Evolutionary conservation across 2,113 vertebrate genomes (phyloP).

Genomic region (Aythya baeri): DNA sequence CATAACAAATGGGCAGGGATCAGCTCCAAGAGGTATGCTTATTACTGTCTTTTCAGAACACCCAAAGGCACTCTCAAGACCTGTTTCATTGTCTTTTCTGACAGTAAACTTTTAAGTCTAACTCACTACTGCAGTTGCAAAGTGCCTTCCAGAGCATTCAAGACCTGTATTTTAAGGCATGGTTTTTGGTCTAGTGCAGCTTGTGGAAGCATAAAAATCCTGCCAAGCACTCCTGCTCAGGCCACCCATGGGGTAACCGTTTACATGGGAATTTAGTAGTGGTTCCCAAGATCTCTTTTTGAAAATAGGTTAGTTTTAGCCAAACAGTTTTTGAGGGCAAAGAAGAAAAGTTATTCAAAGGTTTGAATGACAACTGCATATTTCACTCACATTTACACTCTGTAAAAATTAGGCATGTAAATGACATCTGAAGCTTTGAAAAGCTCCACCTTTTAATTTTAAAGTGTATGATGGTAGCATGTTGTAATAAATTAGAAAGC

Average conservation of each 20-base stretch:
- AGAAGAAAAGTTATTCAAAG: neutral
- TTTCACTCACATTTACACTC: neutral
- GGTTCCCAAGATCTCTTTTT: neutral
- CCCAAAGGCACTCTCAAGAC: constrained; percentile 10
- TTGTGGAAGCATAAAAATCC: neutral
- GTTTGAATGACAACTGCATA: neutral
- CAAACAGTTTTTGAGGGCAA: neutral
- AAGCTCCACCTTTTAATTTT: constrained; percentile 51
- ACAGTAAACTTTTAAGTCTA: neutral
- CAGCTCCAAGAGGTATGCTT: neutral
- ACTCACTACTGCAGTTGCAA: neutral
- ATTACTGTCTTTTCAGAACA: neutral
- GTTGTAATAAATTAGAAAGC: constrained; percentile 28
- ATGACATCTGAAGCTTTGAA: constrained; percentile 46
- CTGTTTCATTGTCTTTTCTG: neutral
- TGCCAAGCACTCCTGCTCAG: neutral
- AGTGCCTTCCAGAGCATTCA: neutral
- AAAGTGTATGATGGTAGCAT: neutral
- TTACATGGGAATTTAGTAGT: neutral
- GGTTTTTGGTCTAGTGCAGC: neutral
- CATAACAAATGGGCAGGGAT: constrained; percentile 15
- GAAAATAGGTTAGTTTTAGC: neutral
- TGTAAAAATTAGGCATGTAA: constrained; percentile 10
- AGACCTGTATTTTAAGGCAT: neutral
- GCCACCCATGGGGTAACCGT: neutral